A percentile compares a stretch with the other conserved stretches of the same genome.
Evolutionary conservation across 2,797 vertebrate species (phyloP).

Genomic region (Hipposideros larvatus): DNA sequence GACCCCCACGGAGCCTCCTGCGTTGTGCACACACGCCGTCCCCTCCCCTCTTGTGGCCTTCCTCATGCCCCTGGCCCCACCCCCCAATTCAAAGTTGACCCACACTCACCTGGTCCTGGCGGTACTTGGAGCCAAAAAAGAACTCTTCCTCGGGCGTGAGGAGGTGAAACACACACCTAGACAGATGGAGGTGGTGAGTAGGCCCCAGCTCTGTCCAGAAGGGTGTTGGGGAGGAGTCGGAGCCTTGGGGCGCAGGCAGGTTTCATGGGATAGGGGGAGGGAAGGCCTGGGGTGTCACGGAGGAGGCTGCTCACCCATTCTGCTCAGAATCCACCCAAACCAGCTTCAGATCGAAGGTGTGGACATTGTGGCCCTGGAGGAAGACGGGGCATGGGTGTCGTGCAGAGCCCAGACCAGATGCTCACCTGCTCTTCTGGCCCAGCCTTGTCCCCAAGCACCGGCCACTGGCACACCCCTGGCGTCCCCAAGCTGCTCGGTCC

Average conservation of each 20-base stretch:
- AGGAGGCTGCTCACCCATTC: slow-evolving; percentile 60
- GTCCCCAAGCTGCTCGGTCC: neutral
- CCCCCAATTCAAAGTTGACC: neutral
- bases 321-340: slow-evolving; percentile 87
- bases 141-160: slow-evolving; percentile 87
- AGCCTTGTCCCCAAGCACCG: neutral
- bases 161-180: slow-evolving; percentile 77
- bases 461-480: neutral
- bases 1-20: neutral
- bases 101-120: slow-evolving; percentile 79
- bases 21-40: neutral
- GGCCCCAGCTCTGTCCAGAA: neutral
- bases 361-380: slow-evolving; percentile 86
- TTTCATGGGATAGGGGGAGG: neutral
- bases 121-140: slow-evolving; percentile 78
- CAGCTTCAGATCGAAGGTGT: slow-evolving; percentile 88
- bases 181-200: neutral
- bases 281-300: neutral
- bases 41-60: too few species aligned
- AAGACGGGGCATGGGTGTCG: neutral
- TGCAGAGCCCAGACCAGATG: neutral
- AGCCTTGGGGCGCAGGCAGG: neutral
- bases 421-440: neutral
- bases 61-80: neutral
- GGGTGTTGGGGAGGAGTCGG: neutral